Percentiles rank a stretch among this genome's conserved stretches.
These are phyloP conservation scores for Epizoanthus illoricatus DNA, from an alignment of 92 coral and sea anemone genomes.

Conservation along the genomic window DNA sequence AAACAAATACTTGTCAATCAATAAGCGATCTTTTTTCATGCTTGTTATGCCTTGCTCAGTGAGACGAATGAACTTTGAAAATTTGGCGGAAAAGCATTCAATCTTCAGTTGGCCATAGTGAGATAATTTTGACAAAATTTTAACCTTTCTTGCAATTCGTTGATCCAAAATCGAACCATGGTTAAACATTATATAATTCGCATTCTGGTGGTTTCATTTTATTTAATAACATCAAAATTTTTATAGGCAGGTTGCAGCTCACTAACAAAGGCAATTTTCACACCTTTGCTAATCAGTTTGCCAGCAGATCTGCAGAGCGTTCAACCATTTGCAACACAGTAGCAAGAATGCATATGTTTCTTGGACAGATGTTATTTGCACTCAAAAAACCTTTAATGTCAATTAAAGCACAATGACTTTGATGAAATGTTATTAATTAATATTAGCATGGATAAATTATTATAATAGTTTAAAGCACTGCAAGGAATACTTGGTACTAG, in stretches of 20 bases:
- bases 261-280: conserved; percentile 1
- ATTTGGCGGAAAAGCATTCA: conserved; percentile 28
- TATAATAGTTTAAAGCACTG: too few relatives aligned
- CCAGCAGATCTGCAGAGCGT: neutral
- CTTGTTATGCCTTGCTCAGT: conserved; percentile 40
- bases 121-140: neutral
- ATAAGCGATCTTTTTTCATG: conserved; percentile 21
- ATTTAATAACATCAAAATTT: neutral
- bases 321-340: neutral
- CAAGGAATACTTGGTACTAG: too few relatives aligned
- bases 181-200: neutral
- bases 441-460: too few relatives aligned
- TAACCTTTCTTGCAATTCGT: conserved; percentile 2
- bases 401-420: too few relatives aligned
- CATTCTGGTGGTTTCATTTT: neutral
- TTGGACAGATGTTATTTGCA: too few relatives aligned
- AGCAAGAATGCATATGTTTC: neutral
- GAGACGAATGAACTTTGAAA: conserved; percentile 36
- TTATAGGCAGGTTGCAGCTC: neutral
- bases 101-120: neutral
- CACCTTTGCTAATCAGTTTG: neutral
- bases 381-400: too few relatives aligned
- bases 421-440: too few relatives aligned
- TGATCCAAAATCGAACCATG: neutral
- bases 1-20: conserved; percentile 28